phyloP scores from a whole-genome alignment of 2,797 vertebrate species.

The Enteromius thamalakanensis region DNA sequence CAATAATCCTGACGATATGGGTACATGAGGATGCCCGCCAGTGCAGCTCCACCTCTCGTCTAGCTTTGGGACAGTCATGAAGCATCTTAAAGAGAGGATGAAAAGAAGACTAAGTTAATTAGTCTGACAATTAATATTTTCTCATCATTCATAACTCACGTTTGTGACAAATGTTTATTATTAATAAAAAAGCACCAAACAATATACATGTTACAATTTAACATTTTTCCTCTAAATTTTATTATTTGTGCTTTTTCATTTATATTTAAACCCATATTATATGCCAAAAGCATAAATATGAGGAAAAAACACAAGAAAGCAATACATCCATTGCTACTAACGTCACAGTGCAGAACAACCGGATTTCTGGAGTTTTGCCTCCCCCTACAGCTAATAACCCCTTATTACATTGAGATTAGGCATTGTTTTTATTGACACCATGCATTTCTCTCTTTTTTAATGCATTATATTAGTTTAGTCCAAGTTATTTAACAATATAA shows the following conservation, averaged over 20 bases:
- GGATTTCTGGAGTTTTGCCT: constrained; percentile 46
- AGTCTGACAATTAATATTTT: not conserved
- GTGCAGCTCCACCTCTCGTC: constrained; percentile 94
- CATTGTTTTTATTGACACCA: not conserved
- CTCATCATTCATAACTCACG: not conserved
- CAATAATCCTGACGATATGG: constrained; percentile 93
- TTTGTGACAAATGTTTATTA: not conserved
- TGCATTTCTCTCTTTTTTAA: not conserved
- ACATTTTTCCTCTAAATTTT: not conserved
- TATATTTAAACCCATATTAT: not conserved
- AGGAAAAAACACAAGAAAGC: not conserved
- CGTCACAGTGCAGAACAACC: not conserved
- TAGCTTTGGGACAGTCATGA: constrained; percentile 94
- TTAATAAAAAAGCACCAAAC: not conserved
- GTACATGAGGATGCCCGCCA: constrained; percentile 92
- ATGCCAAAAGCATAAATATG: not conserved
- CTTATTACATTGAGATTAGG: constrained; percentile 45
- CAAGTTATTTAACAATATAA: not conserved
- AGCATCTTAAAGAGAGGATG: constrained; percentile 82
- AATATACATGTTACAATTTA: not conserved
- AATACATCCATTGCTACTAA: not conserved
- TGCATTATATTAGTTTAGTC: not conserved
- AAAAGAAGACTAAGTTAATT: not conserved
- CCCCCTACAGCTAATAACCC: constrained; percentile 59
- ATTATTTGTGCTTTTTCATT: not conserved